Conservation (phyloP, 2,797 vertebrate genomes). For the Aplochiton taeniatus region DNA sequence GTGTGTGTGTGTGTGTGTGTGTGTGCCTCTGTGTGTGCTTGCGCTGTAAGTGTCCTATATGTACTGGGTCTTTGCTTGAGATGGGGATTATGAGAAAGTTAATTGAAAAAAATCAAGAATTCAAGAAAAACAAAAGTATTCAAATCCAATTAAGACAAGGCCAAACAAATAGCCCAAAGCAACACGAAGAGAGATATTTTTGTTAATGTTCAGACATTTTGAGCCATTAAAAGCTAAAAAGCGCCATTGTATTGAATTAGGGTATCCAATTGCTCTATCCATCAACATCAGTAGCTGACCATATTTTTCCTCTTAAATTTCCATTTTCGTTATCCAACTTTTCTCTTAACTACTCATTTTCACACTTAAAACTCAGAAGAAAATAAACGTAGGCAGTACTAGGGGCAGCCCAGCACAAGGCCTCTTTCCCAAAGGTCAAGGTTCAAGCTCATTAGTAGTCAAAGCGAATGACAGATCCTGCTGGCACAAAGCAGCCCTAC, state of each 20-base stretch:
- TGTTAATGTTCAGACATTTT: neutral
- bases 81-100: conserved; percentile 14
- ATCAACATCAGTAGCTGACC: neutral
- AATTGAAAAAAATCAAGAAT: conserved; percentile 6
- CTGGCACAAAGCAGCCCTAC: conserved; percentile 32
- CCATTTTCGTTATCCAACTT: neutral
- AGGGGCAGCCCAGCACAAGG: conserved; percentile 21
- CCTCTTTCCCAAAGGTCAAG: conserved; percentile 48
- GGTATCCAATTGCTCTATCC: neutral
- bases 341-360: conserved; percentile 8
- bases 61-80: neutral
- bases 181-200: neutral
- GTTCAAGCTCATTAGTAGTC: conserved; percentile 77
- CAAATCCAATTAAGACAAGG: conserved; percentile 16
- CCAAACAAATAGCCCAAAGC: conserved; percentile 5
- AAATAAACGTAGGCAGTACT: conserved; percentile 37
- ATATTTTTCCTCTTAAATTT: neutral
- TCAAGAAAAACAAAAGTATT: conserved; percentile 20
- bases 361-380: conserved; percentile 24
- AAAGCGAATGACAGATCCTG: conserved; percentile 56
- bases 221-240: neutral
- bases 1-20: conserved; percentile 16
- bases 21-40: conserved; percentile 10
- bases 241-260: conserved; percentile 2
- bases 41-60: neutral